Evolutionary conservation across 2,113 vertebrate genomes (phyloP), one percentile per base, ranked within the genome.

Genomic region (Arizona elegans): DNA sequence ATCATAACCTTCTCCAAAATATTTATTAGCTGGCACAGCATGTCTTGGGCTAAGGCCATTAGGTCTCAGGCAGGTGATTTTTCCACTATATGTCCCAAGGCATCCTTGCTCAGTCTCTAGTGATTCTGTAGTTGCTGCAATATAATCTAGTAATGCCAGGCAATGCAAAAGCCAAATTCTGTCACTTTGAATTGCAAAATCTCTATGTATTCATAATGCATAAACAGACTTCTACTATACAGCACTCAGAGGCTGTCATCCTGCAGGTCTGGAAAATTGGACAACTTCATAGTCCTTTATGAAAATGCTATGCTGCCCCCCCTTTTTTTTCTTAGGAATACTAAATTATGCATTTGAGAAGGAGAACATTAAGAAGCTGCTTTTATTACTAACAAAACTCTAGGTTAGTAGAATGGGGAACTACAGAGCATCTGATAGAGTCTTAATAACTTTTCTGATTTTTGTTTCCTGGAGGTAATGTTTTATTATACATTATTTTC

Each of bases 311-410:
- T 97, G 94, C 96, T 95, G 94, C 94, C 23, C 88, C 95, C 17
- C 55, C 56, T 4, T 75, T 93, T 86, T 93, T 95, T 96, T 96
- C 95, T 98, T 97, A 97, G 95, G 96, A 97, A 94, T 96, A 97
- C 97, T 96, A 97, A 98, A 98, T 98, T 97, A 98, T 97, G 97
- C 97, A 98, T 97, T 95, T 88, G 89, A 96, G 95, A 97, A 95
- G 95, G 96, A 96, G 96, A 97, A 97, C 97, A 98, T 97, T 95
- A 97, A 96, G 95, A 97, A 93, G 93, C 95, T 87, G 95, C 95
- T 95, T 97, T 97, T 97, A 97, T 97, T 97, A 96, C 96, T 97
- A 96, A 95, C 96, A 96, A 95, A 93, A 96, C 93, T 95, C 93
- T 0, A 65, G 94, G 94, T 95, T 95, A 95, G 96, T 95, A 96